Evolutionary conservation across 2,888 invertebrate species (phyloP).

Genomic region (Pterobdella sp.): DNA sequence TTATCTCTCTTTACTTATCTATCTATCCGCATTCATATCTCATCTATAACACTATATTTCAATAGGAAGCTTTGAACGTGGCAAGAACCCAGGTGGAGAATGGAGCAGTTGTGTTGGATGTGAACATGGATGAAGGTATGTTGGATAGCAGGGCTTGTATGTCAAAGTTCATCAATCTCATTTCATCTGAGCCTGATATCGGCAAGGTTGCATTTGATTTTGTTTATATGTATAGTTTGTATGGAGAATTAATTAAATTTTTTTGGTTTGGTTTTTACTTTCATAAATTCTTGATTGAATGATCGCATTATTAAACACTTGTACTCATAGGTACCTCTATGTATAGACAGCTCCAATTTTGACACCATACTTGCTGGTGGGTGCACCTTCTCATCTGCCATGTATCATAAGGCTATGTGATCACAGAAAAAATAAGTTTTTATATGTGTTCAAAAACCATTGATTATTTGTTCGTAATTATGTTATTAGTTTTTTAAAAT

Average conservation of each 20-base stretch:
- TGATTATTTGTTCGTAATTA: no score
- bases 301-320: no score
- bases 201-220: conserved; percentile 50
- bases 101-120: conserved; percentile 58
- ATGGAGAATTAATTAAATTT: not conserved
- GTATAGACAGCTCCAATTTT: conserved; percentile 59
- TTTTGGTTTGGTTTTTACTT: no score
- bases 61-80: conserved; percentile 55
- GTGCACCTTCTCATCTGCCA: no score
- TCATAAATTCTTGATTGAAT: no score
- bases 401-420: no score
- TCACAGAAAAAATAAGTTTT: no score
- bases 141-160: conserved; percentile 56
- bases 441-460: no score
- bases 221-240: not conserved
- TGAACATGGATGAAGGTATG: conserved; percentile 60
- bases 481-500: no score
- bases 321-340: conserved; percentile 57
- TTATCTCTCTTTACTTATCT: no score
- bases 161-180: conserved; percentile 56
- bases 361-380: conserved; percentile 54
- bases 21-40: no score
- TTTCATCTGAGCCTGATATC: conserved; percentile 58
- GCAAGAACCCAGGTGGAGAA: conserved; percentile 57
- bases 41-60: no score